Percentiles rank a stretch among this genome's conserved stretches.
Conservation (phyloP, 1,140 invertebrate species). For the Dendroctonus valens region DNA sequence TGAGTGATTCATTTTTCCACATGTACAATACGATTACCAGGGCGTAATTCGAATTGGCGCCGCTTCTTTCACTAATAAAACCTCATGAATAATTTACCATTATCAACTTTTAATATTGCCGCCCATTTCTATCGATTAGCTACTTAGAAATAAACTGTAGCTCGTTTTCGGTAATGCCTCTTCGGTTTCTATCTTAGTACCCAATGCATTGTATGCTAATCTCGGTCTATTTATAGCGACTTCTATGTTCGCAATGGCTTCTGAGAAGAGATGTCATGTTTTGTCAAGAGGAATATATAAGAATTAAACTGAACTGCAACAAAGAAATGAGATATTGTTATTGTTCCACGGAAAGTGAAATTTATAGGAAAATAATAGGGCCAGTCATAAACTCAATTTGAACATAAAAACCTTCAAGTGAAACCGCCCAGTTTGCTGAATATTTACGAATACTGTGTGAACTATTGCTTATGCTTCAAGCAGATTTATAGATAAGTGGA, state of each 20-base stretch:
- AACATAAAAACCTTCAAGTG: too few relatives aligned
- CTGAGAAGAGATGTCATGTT: slow-evolving; percentile 18
- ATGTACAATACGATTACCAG: too few relatives aligned
- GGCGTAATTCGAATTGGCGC: neutral
- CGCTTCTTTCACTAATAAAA: neutral
- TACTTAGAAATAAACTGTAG: slow-evolving; percentile 11
- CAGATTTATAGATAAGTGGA: too few relatives aligned
- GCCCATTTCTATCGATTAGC: slow-evolving; percentile 13
- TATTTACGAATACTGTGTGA: too few relatives aligned
- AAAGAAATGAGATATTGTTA: slow-evolving; percentile 16
- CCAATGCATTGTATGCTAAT: slow-evolving; percentile 21
- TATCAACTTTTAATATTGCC: slow-evolving; percentile 2
- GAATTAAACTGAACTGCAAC: slow-evolving; percentile 4
- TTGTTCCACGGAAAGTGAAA: slow-evolving; percentile 9
- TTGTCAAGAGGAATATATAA: slow-evolving; percentile 14
- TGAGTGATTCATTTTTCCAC: too few relatives aligned
- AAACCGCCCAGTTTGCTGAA: too few relatives aligned
- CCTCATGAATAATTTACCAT: neutral
- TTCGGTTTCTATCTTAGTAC: slow-evolving; percentile 17
- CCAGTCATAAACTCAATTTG: too few relatives aligned
- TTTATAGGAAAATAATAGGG: neutral
- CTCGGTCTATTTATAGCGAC: slow-evolving; percentile 13
- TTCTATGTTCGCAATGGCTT: slow-evolving; percentile 20
- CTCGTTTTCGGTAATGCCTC: slow-evolving; percentile 15
- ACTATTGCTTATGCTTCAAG: too few relatives aligned